Evolutionary conservation across 2,113 vertebrate genomes (phyloP).

Genomic region (Tragulus kanchil): DNA sequence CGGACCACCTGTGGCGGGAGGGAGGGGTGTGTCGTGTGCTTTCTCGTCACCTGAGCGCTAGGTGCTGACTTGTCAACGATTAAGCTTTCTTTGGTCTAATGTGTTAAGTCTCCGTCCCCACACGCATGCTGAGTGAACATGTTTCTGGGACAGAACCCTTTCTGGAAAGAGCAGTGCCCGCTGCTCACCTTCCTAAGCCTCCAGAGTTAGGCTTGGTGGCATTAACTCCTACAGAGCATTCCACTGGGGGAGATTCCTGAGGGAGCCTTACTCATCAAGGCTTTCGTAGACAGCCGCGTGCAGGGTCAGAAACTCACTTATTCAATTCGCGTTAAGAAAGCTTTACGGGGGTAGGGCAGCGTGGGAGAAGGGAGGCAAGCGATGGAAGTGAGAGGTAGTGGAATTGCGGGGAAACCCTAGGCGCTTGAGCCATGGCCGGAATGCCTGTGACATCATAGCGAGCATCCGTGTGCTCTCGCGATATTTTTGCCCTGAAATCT

Average conservation of each 20-base stretch:
- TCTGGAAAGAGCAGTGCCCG: background rate
- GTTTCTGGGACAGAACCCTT: background rate
- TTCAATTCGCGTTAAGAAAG: background rate
- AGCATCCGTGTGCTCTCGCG: background rate
- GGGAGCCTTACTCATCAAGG: background rate
- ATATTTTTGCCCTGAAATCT: constrained; percentile 19
- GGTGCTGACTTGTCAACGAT: background rate
- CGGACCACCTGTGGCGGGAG: background rate
- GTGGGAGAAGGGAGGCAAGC: no score
- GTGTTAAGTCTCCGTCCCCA: background rate
- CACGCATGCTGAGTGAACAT: background rate
- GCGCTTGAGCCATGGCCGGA: background rate
- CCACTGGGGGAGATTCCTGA: background rate
- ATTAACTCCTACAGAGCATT: background rate
- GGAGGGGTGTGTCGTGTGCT: background rate
- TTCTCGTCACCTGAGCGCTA: background rate
- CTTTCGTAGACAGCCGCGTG: background rate
- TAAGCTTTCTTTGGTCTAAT: background rate
- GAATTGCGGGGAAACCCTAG: background rate
- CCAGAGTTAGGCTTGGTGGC: background rate
- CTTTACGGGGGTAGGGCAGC: background rate
- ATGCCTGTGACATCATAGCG: background rate
- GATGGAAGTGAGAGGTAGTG: background rate
- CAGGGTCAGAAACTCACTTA: background rate
- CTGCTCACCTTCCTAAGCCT: background rate